Evolutionary conservation across 1,140 invertebrate species (phyloP).

Genomic region (Lepidurus couesii): DNA sequence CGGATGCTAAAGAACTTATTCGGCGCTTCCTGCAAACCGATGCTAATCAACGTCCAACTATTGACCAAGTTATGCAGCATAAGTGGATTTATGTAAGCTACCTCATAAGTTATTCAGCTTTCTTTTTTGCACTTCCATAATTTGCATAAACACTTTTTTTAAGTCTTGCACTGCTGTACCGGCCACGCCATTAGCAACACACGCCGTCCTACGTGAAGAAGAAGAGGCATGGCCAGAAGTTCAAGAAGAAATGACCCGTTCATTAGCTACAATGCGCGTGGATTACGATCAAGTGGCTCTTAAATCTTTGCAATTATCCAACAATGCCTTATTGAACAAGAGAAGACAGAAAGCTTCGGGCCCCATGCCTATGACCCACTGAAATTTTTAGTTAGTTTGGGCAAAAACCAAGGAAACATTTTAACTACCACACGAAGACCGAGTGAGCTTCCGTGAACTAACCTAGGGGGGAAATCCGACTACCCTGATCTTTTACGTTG

Average conservation of each 20-base stretch:
- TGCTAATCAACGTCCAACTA: constrained; percentile 78
- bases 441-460: constrained; percentile 11
- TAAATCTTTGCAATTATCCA: constrained; percentile 81
- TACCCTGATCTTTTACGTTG: not conserved
- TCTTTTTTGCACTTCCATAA: constrained; percentile 26
- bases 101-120: constrained; percentile 24
- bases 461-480: not conserved
- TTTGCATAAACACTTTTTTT: constrained; percentile 38
- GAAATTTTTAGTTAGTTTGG: not conserved
- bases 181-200: constrained; percentile 85
- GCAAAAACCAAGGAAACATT: not conserved
- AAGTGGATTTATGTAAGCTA: constrained; percentile 79
- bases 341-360: constrained; percentile 52
- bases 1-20: constrained; percentile 92
- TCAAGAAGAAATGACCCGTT: constrained; percentile 96
- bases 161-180: constrained; percentile 82
- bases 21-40: constrained; percentile 87
- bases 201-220: constrained; percentile 77
- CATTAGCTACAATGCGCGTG: constrained; percentile 87
- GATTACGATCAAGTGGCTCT: constrained; percentile 61
- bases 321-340: constrained; percentile 85
- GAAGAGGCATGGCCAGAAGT: constrained; percentile 92
- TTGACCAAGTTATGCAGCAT: constrained; percentile 83
- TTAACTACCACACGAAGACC: not conserved
- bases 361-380: not conserved